These are phyloP conservation scores for Sebastes minor DNA, from an alignment of 2,797 vertebrate species.

Conservation along the genomic window DNA sequence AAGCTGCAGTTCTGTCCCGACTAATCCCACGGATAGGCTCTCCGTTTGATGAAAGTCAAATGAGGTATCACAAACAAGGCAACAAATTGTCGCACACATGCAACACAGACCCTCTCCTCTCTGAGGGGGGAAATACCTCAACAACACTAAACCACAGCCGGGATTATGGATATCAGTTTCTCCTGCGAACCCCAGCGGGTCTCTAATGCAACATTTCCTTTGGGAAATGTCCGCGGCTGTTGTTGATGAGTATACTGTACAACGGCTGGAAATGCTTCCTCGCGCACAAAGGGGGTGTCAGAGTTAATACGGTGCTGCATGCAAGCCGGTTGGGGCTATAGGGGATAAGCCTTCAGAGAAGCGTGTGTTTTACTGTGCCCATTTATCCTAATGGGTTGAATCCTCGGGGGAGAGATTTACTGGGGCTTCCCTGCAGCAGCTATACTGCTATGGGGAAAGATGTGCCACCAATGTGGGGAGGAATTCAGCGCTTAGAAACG, in stretches of 20 bases:
- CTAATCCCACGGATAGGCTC: constrained; percentile 47
- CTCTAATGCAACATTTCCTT: constrained; percentile 46
- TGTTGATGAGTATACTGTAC: constrained; percentile 43
- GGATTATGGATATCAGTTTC: constrained; percentile 62
- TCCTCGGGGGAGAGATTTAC: constrained; percentile 48
- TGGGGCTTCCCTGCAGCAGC: constrained; percentile 17
- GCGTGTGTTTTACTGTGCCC: constrained; percentile 41
- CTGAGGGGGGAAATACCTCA: constrained; percentile 36
- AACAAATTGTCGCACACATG: constrained; percentile 34
- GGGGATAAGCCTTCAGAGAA: constrained; percentile 45
- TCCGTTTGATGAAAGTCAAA: constrained; percentile 62
- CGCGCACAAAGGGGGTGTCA: constrained; percentile 35
- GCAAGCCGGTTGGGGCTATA: constrained; percentile 31
- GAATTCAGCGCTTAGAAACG: neutral
- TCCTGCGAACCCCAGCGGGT: constrained; percentile 28
- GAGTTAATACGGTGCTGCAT: constrained; percentile 39
- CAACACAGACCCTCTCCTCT: constrained; percentile 15
- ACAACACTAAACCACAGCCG: constrained; percentile 36
- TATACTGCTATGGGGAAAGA: constrained; percentile 12
- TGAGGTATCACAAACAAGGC: constrained; percentile 50
- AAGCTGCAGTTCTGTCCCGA: constrained; percentile 12
- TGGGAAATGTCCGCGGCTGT: constrained; percentile 13
- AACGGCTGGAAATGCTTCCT: constrained; percentile 33
- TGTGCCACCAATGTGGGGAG: constrained; percentile 24
- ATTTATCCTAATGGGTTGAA: constrained; percentile 63